A percentile compares a stretch with the other conserved stretches of the same genome.
phyloP scores from a whole-genome alignment of 2,797 vertebrate species.

The Mastacembelus armatus region DNA sequence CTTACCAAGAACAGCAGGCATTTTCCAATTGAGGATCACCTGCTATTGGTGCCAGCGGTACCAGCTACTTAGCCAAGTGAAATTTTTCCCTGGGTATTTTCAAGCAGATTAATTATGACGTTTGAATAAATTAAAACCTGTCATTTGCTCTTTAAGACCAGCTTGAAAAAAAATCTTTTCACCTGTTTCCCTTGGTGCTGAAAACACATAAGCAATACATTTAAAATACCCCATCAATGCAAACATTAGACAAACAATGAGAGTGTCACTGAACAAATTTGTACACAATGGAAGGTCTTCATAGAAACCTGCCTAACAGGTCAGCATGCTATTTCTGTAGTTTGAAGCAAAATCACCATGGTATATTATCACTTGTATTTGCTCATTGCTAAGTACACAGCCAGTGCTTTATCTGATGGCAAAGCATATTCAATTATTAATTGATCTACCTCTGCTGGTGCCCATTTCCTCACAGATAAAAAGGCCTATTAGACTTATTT shows the following conservation, averaged over 20 bases:
- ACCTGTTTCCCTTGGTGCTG: not conserved
- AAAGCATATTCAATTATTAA: slow-evolving; percentile 83
- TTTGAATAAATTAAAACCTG: too few species aligned
- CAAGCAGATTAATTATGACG: too few species aligned
- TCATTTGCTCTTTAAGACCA: too few species aligned
- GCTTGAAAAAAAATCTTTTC: too few species aligned
- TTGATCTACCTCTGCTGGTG: slow-evolving; percentile 78
- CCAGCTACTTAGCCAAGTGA: too few species aligned
- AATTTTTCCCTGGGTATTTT: too few species aligned
- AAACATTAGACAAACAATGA: not conserved
- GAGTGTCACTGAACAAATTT: not conserved
- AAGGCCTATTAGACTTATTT: slow-evolving; percentile 87
- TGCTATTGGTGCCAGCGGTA: too few species aligned
- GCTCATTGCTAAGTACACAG: slow-evolving; percentile 58
- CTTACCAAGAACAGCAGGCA: too few species aligned
- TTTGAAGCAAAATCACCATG: slow-evolving; percentile 53
- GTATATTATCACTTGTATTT: slow-evolving; percentile 62
- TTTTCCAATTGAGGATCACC: too few species aligned
- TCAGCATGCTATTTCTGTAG: slow-evolving; percentile 53
- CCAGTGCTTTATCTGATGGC: slow-evolving; percentile 70
- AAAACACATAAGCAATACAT: not conserved
- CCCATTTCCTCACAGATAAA: slow-evolving; percentile 86
- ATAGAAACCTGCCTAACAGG: slow-evolving; percentile 34
- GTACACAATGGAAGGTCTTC: not conserved
- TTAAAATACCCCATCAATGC: not conserved